Conservation (phyloP, 2,888 invertebrate genomes). For the Rhamphomyia laevipes region DNA sequence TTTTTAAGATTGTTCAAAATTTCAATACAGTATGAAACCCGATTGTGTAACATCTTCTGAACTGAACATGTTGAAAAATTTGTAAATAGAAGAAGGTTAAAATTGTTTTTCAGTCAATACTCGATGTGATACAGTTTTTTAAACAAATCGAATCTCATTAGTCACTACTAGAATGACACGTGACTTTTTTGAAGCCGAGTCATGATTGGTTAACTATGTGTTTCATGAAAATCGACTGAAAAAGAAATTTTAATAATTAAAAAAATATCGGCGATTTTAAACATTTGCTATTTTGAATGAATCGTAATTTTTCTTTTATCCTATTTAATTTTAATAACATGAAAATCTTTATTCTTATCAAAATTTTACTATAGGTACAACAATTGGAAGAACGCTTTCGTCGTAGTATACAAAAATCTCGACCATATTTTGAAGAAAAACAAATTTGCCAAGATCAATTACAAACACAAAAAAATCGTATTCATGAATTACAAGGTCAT, state of each 20-base stretch:
- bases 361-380: constrained; percentile 45
- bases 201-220: no score
- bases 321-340: neutral
- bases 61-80: neutral
- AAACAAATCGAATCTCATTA: no score
- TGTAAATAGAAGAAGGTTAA: neutral
- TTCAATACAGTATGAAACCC: no score
- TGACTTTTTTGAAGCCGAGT: no score
- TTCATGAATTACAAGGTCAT: constrained; percentile 67
- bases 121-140: no score
- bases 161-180: no score
- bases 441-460: constrained; percentile 74
- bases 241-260: no score
- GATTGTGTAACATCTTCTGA: no score
- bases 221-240: no score
- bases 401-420: constrained; percentile 72
- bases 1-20: no score
- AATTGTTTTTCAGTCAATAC: no score
- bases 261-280: no score
- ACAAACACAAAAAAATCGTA: constrained; percentile 72
- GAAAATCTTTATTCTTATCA: neutral
- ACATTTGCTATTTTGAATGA: neutral
- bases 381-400: constrained; percentile 71
- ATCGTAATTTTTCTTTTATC: neutral
- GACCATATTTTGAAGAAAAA: constrained; percentile 86